phyloP scores from a whole-genome alignment of 2,113 vertebrate species.

The Talpa occidentalis region DNA sequence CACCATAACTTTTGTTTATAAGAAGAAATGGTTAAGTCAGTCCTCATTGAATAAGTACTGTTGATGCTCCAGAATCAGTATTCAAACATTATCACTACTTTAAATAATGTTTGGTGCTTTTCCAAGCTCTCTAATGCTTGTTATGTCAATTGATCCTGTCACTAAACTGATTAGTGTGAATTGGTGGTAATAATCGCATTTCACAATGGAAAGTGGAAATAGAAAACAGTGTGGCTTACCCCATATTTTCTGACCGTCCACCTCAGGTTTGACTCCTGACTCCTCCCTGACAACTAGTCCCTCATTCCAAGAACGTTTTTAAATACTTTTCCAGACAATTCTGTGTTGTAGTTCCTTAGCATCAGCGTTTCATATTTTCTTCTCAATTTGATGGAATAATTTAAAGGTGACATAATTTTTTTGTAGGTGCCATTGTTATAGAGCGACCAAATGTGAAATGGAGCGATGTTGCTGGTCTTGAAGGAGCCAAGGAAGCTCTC shows the following conservation, averaged over 20 bases:
- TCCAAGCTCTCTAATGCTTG: not conserved
- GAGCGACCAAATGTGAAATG: conserved; percentile 97
- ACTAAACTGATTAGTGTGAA: not conserved
- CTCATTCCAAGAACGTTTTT: not conserved
- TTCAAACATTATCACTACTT: not conserved
- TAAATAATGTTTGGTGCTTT: not conserved
- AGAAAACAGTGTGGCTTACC: not conserved
- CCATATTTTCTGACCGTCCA: not conserved
- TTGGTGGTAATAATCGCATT: not conserved
- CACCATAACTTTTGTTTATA: not conserved
- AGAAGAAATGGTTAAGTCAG: not conserved
- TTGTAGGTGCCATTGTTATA: conserved; percentile 96
- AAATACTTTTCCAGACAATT: not conserved
- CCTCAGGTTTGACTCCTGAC: not conserved
- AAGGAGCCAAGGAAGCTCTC: conserved; percentile 97
- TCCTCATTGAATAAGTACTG: not conserved
- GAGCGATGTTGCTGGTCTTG: conserved; percentile 96
- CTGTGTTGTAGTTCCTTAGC: not conserved
- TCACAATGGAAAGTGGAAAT: not conserved
- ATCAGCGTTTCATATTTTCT: not conserved
- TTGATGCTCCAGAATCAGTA: not conserved
- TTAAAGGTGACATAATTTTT: conserved; percentile 51
- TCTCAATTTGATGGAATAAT: not conserved
- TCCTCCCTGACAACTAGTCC: not conserved
- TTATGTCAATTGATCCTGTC: not conserved